These are phyloP conservation scores for Limnephilus marmoratus DNA, from an alignment of 2,888 invertebrate species.

Conservation along the genomic window DNA sequence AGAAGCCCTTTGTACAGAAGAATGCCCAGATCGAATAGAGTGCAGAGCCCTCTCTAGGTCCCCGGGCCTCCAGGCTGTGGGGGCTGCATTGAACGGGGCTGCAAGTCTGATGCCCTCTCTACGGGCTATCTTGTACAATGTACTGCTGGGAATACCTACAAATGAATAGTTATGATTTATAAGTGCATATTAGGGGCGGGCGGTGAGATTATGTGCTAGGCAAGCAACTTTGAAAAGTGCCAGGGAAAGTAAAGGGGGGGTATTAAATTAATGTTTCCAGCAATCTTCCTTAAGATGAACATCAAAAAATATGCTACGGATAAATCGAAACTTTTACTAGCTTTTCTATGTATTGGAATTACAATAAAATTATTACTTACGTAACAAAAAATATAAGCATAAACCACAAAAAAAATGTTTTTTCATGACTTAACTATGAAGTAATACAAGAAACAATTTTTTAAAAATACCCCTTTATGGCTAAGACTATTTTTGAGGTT, in stretches of 20 bases:
- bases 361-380: no score
- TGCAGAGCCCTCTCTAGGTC: conserved; percentile 90
- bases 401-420: no score
- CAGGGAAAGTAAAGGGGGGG: neutral
- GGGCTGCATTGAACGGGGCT: conserved; percentile 94
- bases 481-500: no score
- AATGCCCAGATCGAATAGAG: conserved; percentile 87
- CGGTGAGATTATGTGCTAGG: neutral
- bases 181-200: neutral
- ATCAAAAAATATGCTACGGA: no score
- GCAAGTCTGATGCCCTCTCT: conserved; percentile 92
- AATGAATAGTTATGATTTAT: conserved; percentile 39
- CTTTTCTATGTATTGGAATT: no score
- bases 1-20: conserved; percentile 91
- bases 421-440: no score
- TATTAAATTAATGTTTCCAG: neutral
- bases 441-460: no score
- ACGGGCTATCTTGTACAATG: conserved; percentile 93
- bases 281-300: no score
- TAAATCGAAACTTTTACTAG: no score
- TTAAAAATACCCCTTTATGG: no score
- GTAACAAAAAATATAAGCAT: no score
- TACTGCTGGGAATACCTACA: conserved; percentile 91
- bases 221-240: neutral
- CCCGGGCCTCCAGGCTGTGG: conserved; percentile 89